These are phyloP conservation scores for Clepsis dumicolana DNA, from an alignment of 2,888 invertebrate species.

Conservation along the genomic window DNA sequence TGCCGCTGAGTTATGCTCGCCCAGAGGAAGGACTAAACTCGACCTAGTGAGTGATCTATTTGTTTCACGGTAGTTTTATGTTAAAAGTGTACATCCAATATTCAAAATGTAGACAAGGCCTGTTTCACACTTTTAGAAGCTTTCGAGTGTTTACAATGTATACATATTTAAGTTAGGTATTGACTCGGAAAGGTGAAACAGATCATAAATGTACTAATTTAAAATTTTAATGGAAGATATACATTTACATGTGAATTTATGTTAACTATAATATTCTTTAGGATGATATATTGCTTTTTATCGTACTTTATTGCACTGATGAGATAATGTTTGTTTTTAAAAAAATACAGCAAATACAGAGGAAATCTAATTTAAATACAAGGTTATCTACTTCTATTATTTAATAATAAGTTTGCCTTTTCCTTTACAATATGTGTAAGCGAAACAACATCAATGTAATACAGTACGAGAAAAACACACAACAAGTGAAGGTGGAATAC, in stretches of 20 bases:
- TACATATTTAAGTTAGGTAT: background rate
- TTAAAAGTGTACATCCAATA: slow-evolving; percentile 3
- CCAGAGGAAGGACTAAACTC: too few species aligned
- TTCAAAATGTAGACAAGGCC: slow-evolving; percentile 5
- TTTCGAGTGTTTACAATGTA: background rate
- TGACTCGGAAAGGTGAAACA: background rate
- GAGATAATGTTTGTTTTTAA: background rate
- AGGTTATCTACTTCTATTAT: background rate
- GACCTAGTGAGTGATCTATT: too few species aligned
- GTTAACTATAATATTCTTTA: background rate
- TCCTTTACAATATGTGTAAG: background rate
- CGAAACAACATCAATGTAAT: slow-evolving; percentile 1
- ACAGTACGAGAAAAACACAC: slow-evolving; percentile 7
- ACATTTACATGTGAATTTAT: slow-evolving; percentile 11
- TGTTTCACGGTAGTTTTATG: too few species aligned
- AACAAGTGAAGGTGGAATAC: slow-evolving; percentile 9
- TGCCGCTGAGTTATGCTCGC: too few species aligned
- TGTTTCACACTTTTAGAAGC: background rate
- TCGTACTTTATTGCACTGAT: slow-evolving; percentile 14
- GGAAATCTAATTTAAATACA: background rate
- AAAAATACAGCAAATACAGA: background rate
- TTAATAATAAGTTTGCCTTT: background rate
- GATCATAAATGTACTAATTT: background rate
- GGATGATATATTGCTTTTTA: background rate
- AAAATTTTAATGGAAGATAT: slow-evolving; percentile 33